Evolutionary conservation across 2,113 vertebrate species (phyloP).

Genomic region (Scolopax mira): DNA sequence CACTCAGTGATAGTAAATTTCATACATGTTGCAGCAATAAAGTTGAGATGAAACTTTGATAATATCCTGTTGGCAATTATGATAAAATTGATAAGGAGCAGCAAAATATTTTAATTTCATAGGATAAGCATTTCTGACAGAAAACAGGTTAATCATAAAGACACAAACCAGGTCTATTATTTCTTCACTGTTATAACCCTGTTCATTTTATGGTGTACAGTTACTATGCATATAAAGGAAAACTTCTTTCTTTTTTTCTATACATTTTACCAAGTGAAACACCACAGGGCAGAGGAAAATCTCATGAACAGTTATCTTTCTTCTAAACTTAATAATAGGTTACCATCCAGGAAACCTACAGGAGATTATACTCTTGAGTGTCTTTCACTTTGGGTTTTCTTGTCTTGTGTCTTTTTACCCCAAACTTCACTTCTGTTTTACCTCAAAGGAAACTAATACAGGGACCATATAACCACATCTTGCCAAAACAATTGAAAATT

Average conservation of each 20-base stretch:
- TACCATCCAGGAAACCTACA: not conserved
- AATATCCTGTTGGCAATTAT: not conserved
- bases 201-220: not conserved
- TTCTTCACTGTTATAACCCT: not conserved
- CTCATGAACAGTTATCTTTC: not conserved
- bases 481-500: not conserved
- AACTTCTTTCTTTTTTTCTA: not conserved
- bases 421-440: not conserved
- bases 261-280: not conserved
- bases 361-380: not conserved
- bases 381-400: not conserved
- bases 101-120: not conserved
- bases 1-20: not conserved
- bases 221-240: not conserved
- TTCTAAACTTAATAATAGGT: not conserved
- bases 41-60: not conserved
- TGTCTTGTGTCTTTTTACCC: not conserved
- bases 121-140: not conserved
- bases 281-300: not conserved
- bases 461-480: not conserved
- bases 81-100: not conserved
- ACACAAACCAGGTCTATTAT: not conserved
- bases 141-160: not conserved
- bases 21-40: not conserved
- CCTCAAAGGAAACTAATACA: not conserved